Evolutionary conservation across 2,888 invertebrate genomes (phyloP), one percentile per base, ranked within the genome.

Genomic region (Drosophila quinaria): DNA sequence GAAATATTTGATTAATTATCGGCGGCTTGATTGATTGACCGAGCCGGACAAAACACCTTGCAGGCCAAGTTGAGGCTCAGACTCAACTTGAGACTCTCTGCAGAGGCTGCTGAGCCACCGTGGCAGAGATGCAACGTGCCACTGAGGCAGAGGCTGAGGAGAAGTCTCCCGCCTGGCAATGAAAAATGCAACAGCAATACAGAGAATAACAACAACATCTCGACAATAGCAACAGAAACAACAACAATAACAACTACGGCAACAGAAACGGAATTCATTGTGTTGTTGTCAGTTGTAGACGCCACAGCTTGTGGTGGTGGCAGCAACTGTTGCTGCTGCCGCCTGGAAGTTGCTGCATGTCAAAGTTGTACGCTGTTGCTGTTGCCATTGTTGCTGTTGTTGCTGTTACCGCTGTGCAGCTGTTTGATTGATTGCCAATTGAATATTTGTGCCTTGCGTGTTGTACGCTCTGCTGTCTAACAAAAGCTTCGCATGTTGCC

Each of bases 351-450:
- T 85, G 80, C 78, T 72, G 83, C 80, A 74, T 83, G 87, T 88
- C 87, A 88, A 74, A 66, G 63, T 73, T 71, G 74, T 83, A 80
- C 78, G 71, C 78, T 81, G 75, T 31, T 49, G 75, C 56, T 60
- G 80, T 72, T 82, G 82, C 41, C 44, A 66, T 54, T 74, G 54
- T 25, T 66, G 65, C 52, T 70, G 77, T 60, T 69, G 65, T 77
- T 71, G 67, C 62, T 71, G 72, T 76, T 78, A 52, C 61, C 65
- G 75, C 74, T 78, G 75, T 60, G 87, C 89, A 86, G 89, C 86
- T 87, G 86, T 84, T 90, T 91, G 91, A 91, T 91, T 91, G 91
- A 91, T 91, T 88, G 91, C 90, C 88, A 81, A 89, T 89, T 88
- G 87, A 86, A 73, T 83, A 71, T 73, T 77, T 85, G 76, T 82